A percentile compares a stretch with the other conserved stretches of the same genome.
phyloP scores from a whole-genome alignment of 2,888 invertebrate species.

The Philereme transversata region DNA sequence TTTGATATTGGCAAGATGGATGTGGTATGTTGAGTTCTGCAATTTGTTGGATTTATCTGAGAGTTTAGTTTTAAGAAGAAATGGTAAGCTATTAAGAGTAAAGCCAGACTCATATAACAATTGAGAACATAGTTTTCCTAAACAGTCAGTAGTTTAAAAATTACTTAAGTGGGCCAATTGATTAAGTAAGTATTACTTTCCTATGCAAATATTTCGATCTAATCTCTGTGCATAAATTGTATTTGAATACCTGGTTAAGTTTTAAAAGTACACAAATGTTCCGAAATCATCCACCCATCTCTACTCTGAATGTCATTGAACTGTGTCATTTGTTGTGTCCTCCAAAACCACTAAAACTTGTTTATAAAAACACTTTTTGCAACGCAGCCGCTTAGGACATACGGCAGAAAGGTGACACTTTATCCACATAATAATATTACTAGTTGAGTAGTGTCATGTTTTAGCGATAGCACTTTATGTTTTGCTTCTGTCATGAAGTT shows the following conservation, averaged over 20 bases:
- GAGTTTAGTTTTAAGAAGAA: too few relatives aligned
- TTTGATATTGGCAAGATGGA: slow-evolving; percentile 88
- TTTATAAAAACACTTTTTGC: slow-evolving; percentile 60
- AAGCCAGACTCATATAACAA: too few relatives aligned
- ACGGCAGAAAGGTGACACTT: slow-evolving; percentile 77
- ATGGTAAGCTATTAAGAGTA: too few relatives aligned
- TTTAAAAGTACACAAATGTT: neutral
- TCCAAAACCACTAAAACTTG: slow-evolving; percentile 31
- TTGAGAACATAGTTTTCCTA: too few relatives aligned
- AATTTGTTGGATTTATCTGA: slow-evolving; percentile 1
- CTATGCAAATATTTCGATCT: too few relatives aligned
- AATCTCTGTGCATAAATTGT: too few relatives aligned
- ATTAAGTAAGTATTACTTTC: too few relatives aligned
- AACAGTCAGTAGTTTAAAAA: too few relatives aligned
- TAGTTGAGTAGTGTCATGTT: slow-evolving; percentile 48
- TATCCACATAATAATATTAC: slow-evolving; percentile 44
- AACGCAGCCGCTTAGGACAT: slow-evolving; percentile 81
- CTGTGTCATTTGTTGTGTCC: slow-evolving; percentile 21
- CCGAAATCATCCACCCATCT: slow-evolving; percentile 3
- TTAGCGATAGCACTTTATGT: slow-evolving; percentile 43
- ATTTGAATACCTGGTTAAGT: too few relatives aligned
- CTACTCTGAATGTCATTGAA: slow-evolving; percentile 13
- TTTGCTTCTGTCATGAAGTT: slow-evolving; percentile 39
- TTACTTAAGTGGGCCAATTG: too few relatives aligned
- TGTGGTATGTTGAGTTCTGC: slow-evolving; percentile 62